A percentile compares a stretch with the other conserved stretches of the same genome.
Conservation (phyloP, 2,113 vertebrate genomes). For the Saccopteryx bilineata region DNA sequence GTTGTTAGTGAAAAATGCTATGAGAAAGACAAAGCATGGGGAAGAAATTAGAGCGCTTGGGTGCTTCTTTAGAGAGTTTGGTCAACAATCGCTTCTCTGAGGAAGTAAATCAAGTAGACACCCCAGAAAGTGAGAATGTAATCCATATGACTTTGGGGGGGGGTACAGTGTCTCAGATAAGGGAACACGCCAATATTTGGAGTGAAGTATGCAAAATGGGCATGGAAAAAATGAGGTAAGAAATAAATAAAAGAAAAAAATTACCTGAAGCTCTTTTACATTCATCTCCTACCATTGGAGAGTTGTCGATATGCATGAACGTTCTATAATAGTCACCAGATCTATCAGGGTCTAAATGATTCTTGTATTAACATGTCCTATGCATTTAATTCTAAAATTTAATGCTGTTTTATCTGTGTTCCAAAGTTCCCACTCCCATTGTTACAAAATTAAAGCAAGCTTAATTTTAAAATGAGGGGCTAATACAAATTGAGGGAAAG, state of each 20-base stretch:
- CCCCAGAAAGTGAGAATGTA: background rate
- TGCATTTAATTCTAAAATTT: slow-evolving; percentile 33
- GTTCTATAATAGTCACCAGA: background rate
- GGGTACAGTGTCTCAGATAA: background rate
- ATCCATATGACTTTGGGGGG: background rate
- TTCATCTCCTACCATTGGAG: background rate
- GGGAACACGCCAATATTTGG: background rate
- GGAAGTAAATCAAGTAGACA: background rate
- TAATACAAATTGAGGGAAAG: slow-evolving; percentile 2
- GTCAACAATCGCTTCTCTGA: background rate
- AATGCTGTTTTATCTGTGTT: background rate
- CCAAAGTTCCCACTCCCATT: background rate
- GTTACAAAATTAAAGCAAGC: background rate
- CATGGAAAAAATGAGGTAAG: background rate
- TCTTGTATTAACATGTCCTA: background rate
- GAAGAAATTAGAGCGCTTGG: background rate
- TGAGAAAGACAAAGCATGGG: background rate
- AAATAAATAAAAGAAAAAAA: slow-evolving; percentile 18
- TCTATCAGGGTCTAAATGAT: background rate
- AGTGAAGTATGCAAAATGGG: background rate
- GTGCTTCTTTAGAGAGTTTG: background rate
- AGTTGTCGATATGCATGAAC: background rate
- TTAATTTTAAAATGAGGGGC: background rate
- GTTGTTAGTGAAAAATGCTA: background rate
- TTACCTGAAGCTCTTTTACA: background rate